Percentiles rank a stretch among this genome's conserved stretches.
Evolutionary conservation across 2,113 vertebrate species (phyloP).

Genomic region (Dicentrarchus labrax): DNA sequence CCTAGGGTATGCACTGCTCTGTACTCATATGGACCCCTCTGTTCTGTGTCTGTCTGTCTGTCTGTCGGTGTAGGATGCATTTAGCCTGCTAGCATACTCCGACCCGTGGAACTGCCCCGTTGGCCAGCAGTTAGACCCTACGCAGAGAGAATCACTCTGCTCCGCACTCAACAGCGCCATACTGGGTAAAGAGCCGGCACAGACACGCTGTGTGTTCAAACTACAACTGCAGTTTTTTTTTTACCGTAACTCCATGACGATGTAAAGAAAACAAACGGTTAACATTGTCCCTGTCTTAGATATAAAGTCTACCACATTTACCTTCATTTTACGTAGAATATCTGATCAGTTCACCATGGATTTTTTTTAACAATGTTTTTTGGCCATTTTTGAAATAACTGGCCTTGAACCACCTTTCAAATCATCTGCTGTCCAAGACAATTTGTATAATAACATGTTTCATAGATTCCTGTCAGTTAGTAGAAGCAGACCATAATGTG

Average conservation of each 20-base stretch:
- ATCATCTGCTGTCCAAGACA: no score
- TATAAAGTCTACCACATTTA: background rate
- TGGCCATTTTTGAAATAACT: background rate
- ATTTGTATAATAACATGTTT: no score
- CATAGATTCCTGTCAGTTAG: background rate
- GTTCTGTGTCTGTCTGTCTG: conserved; percentile 39
- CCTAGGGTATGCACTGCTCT: background rate
- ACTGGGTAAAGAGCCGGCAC: conserved; percentile 88
- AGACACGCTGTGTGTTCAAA: conserved; percentile 18
- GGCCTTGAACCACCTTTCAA: background rate
- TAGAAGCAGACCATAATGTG: background rate
- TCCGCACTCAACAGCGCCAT: conserved; percentile 99
- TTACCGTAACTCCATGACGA: background rate
- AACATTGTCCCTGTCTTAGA: background rate
- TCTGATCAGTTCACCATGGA: background rate
- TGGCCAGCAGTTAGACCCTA: conserved; percentile 96
- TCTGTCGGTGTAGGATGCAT: conserved; percentile 89
- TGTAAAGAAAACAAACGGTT: background rate
- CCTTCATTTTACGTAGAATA: background rate
- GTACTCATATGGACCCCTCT: background rate
- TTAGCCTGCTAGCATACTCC: conserved; percentile 97
- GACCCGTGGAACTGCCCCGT: conserved; percentile 99
- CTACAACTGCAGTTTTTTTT: background rate
- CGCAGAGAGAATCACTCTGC: conserved; percentile 96
- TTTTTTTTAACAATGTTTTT: background rate